Evolutionary conservation across 2,797 vertebrate genomes (phyloP).

Genomic region (Protosalanx chinensis): DNA sequence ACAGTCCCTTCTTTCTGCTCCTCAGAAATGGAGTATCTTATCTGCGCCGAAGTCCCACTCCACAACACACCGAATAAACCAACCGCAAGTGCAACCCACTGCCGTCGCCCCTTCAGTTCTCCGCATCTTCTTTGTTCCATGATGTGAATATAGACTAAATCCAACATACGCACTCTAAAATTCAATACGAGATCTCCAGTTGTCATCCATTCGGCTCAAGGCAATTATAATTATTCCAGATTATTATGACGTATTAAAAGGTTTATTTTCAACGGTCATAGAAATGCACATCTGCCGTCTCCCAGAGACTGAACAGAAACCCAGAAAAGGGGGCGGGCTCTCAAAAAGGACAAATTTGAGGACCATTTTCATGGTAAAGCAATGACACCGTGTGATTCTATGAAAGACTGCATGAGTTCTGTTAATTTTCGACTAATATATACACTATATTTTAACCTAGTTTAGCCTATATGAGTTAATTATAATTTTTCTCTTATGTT

Average conservation of each 20-base stretch:
- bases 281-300: neutral
- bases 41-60: constrained; percentile 39
- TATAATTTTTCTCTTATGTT: too few relatives aligned
- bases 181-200: too few relatives aligned
- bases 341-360: neutral
- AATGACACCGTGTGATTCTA: too few relatives aligned
- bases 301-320: neutral
- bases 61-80: constrained; percentile 6
- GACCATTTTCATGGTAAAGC: too few relatives aligned
- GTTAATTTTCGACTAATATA: too few relatives aligned
- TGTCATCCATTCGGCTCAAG: neutral
- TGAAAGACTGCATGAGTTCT: too few relatives aligned
- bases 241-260: too few relatives aligned
- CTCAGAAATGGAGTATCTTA: constrained; percentile 65
- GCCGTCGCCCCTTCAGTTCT: constrained; percentile 11
- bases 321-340: too few relatives aligned
- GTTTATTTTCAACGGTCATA: too few relatives aligned
- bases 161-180: too few relatives aligned
- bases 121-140: constrained; percentile 26
- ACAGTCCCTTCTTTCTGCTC: constrained; percentile 62
- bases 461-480: too few relatives aligned
- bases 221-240: neutral
- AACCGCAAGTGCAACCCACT: neutral
- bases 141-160: neutral
- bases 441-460: too few relatives aligned